phyloP scores from a whole-genome alignment of 1,140 invertebrate species.

The Mercenaria mercenaria region DNA sequence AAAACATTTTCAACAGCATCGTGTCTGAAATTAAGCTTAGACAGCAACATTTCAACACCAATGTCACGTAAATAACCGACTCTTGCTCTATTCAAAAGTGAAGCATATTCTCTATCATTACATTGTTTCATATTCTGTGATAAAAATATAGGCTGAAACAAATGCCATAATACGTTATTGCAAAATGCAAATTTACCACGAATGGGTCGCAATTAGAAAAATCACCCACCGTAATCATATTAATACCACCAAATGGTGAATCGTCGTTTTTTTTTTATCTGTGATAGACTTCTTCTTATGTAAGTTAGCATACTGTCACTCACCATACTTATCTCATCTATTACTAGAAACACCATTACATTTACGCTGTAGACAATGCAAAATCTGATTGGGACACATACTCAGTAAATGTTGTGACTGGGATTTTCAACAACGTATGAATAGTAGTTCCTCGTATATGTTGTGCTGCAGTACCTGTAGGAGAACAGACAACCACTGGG shows the following conservation, averaged over 20 bases:
- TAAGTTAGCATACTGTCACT: conserved; percentile 24
- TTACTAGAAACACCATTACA: conserved; percentile 8
- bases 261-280: conserved; percentile 61
- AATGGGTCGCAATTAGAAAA: conserved; percentile 58
- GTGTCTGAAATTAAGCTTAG: background rate
- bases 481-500: conserved; percentile 62
- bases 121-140: conserved; percentile 65
- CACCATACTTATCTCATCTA: conserved; percentile 51
- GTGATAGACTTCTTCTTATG: conserved; percentile 50
- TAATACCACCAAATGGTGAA: conserved; percentile 54
- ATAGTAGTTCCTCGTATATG: conserved; percentile 54
- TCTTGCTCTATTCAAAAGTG: conserved; percentile 47
- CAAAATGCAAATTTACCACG: conserved; percentile 39
- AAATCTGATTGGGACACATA: conserved; percentile 28
- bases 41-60: background rate
- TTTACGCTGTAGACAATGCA: conserved; percentile 14
- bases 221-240: conserved; percentile 59
- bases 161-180: conserved; percentile 59
- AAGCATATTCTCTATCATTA: conserved; percentile 22
- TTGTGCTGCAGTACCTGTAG: conserved; percentile 58
- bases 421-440: conserved; percentile 51
- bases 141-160: conserved; percentile 64
- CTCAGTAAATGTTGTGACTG: background rate
- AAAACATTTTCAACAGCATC: conserved; percentile 27
- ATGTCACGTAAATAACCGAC: conserved; percentile 17